Evolutionary conservation across 2,113 vertebrate species (phyloP).

Genomic region (Verasper variegatus): DNA sequence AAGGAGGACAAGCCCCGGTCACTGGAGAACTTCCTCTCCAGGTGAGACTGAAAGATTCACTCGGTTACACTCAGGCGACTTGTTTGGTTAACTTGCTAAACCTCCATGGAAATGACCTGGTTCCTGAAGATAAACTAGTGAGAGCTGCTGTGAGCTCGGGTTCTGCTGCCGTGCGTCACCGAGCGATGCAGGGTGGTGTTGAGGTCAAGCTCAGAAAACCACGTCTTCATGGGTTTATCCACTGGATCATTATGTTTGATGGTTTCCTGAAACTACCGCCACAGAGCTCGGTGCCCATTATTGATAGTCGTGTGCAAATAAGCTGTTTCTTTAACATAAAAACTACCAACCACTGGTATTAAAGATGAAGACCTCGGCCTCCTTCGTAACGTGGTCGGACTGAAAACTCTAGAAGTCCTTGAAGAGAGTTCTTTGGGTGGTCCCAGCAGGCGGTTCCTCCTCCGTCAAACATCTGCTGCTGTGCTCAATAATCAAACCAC

Average conservation of each 20-base stretch:
- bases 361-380: neutral
- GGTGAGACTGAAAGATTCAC: slow-evolving; percentile 74
- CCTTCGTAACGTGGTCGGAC: neutral
- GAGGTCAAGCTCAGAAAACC: neutral
- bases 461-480: slow-evolving; percentile 37
- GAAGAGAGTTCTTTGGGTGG: slow-evolving; percentile 8
- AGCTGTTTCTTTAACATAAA: too few relatives aligned
- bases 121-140: too few relatives aligned
- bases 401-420: neutral
- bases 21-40: slow-evolving; percentile 96
- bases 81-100: too few relatives aligned
- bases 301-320: too few relatives aligned
- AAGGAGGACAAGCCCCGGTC: slow-evolving; percentile 97
- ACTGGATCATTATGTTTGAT: neutral
- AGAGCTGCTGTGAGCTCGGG: too few relatives aligned
- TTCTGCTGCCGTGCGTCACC: too few relatives aligned
- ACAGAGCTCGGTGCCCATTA: neutral
- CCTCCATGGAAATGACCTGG: too few relatives aligned
- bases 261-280: neutral
- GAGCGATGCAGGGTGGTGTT: too few relatives aligned
- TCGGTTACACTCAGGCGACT: too few relatives aligned
- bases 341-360: too few relatives aligned
- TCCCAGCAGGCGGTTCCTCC: slow-evolving; percentile 16
- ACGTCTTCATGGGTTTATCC: neutral
- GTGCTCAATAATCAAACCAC: slow-evolving; percentile 30